Percentiles rank a stretch among this genome's conserved stretches.
Evolutionary conservation across 2,797 vertebrate species (phyloP).

Genomic region (Sibirionetta formosa): DNA sequence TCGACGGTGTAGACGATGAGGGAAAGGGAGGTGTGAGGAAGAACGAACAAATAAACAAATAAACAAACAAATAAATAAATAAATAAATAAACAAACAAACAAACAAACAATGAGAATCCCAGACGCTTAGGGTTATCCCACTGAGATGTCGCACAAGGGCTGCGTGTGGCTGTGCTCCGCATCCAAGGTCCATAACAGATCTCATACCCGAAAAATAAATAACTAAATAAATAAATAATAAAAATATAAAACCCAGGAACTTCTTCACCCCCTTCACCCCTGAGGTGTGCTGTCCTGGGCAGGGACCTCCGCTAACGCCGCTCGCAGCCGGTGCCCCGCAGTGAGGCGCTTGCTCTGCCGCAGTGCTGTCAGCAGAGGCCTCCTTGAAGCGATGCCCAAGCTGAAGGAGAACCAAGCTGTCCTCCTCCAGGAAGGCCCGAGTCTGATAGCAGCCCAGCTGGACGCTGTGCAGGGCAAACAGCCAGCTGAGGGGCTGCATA

Average conservation of each 20-base stretch:
- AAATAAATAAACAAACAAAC: too few relatives aligned
- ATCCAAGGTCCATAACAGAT: not conserved
- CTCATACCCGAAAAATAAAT: not conserved
- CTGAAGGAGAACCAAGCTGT: not conserved
- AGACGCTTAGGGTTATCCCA: not conserved
- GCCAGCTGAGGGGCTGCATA: not conserved
- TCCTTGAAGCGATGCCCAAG: not conserved
- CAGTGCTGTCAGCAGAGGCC: not conserved
- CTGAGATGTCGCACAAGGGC: not conserved
- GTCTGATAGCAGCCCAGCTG: not conserved
- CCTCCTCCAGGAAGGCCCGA: not conserved
- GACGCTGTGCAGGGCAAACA: not conserved
- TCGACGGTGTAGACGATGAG: not conserved
- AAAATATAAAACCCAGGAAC: not conserved
- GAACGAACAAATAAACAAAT: not conserved
- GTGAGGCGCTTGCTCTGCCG: not conserved
- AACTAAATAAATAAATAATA: too few relatives aligned
- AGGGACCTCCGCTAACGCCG: not conserved
- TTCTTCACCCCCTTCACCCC: not conserved
- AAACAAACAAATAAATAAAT: not conserved
- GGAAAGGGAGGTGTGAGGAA: not conserved
- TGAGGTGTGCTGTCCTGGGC: not conserved
- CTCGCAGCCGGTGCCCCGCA: not conserved
- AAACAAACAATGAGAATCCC: not conserved
- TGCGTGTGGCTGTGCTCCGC: not conserved